Conservation (phyloP, 2,113 vertebrate genomes). For the Gymnocephalus cernua region DNA sequence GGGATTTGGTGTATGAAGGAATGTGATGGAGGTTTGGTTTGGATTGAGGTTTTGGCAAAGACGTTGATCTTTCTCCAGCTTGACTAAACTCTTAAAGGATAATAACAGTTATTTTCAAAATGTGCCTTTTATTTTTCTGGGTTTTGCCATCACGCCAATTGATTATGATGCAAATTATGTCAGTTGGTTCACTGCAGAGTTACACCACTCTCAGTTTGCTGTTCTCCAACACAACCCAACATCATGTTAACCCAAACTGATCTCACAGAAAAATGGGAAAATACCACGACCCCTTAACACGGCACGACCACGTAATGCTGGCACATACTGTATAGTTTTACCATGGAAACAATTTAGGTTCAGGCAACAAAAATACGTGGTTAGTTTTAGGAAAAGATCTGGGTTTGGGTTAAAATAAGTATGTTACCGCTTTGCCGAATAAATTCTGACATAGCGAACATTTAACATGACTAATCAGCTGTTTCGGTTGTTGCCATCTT, state of each 20-base stretch:
- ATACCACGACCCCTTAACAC: too few relatives aligned
- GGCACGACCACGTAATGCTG: too few relatives aligned
- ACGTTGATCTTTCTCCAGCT: slow-evolving; percentile 5
- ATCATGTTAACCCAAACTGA: slow-evolving; percentile 7
- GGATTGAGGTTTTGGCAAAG: slow-evolving; percentile 54
- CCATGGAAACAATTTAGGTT: too few relatives aligned
- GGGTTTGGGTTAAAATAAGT: too few relatives aligned
- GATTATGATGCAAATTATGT: slow-evolving; percentile 20
- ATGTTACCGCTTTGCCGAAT: too few relatives aligned
- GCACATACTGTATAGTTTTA: too few relatives aligned
- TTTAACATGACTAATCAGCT: too few relatives aligned
- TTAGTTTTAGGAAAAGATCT: too few relatives aligned
- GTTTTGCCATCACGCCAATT: slow-evolving; percentile 6
- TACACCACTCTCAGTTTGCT: background rate
- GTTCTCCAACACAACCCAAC: background rate
- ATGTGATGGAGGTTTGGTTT: slow-evolving; percentile 30
- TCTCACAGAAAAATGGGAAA: too few relatives aligned
- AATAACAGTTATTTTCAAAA: slow-evolving; percentile 34
- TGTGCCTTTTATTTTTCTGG: background rate
- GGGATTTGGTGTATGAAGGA: slow-evolving; percentile 41
- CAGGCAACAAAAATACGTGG: too few relatives aligned
- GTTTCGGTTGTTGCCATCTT: too few relatives aligned
- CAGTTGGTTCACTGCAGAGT: background rate
- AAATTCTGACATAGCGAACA: too few relatives aligned
- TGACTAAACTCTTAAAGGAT: slow-evolving; percentile 32